Base-by-base conservation (phyloP, 1,140 invertebrate genomes). In the Oscheius sp. region DNA sequence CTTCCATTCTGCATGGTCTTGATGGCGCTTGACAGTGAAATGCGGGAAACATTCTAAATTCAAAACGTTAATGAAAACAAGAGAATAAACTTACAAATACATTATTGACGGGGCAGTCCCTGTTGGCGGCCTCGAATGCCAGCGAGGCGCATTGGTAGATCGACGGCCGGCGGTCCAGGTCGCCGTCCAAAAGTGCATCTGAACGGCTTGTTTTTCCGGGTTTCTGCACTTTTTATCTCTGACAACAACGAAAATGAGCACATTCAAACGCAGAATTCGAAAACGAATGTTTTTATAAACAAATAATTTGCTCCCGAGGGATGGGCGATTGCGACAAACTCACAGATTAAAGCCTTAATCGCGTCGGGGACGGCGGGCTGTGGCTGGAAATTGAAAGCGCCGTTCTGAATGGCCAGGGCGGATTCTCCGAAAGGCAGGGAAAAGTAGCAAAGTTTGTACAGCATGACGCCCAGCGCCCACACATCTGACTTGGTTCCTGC, bases 401-500 rank as follows among this genome's bases (percentile, higher is more conserved):
- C 93, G 85, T 90, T 93, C 85, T 95, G 93, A 82, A 97, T 96
- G 52, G 94, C 94, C 75, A 96, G 86, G 18, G 91, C 90, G 84
- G 92, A 94, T 85, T 97, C 94, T 18, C 92, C 93, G 88, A 97
- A 96, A 65, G 94, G 94, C 78, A 95, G 87, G 23, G 90, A 89
- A 85, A 95, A 95, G 85, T 92, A 96, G 85, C 93, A 95, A 65
- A 96, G 88, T 86, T 93, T 93, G 84, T 93, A 95, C 26, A 95
- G 86, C 79, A 95, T 87, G 87, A 93, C 94, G 29, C 93, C 93
- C 20, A 95, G 85, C 32, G 93, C 92, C 91, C 92, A 82, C 34
- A 79, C 82, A 59, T 82, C 83, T 32, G 62, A 59, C 76, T 80
- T 78, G n/a, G 72, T 77, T 20, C 74, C 73, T 82, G 49, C 15